phyloP scores from a whole-genome alignment of 1,140 invertebrate genomes.

The Artemia franciscana region DNA sequence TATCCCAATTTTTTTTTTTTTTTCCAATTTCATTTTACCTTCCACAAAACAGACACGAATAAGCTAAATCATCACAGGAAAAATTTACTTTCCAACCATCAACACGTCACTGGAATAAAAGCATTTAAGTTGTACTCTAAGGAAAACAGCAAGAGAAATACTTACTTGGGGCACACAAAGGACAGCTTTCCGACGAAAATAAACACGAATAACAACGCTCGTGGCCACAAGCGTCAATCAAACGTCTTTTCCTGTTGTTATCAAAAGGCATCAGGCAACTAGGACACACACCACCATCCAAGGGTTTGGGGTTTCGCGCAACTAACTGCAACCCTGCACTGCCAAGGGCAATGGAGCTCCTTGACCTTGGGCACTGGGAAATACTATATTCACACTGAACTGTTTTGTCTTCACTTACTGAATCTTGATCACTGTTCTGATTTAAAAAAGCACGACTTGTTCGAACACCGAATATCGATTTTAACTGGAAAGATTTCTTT shows the following conservation, averaged over 20 bases:
- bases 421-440: background rate
- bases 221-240: constrained; percentile 82
- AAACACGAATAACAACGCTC: constrained; percentile 80
- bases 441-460: background rate
- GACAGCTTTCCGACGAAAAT: constrained; percentile 68
- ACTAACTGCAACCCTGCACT: background rate
- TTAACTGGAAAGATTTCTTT: background rate
- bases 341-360: background rate
- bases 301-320: background rate
- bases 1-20: too few species aligned
- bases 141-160: background rate
- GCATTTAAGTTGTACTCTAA: too few species aligned
- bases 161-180: constrained; percentile 36
- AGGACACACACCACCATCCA: constrained; percentile 3
- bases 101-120: too few species aligned
- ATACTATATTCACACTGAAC: background rate
- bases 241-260: constrained; percentile 73
- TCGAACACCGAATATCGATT: background rate
- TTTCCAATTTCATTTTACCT: too few species aligned
- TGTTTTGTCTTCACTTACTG: background rate
- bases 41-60: too few species aligned
- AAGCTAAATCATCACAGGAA: too few species aligned
- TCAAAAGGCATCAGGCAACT: constrained; percentile 51
- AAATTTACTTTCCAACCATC: too few species aligned
- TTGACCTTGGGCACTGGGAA: background rate